Base-by-base conservation (phyloP, 2,888 invertebrate genomes). In the Drosophila kanekoi region DNA sequence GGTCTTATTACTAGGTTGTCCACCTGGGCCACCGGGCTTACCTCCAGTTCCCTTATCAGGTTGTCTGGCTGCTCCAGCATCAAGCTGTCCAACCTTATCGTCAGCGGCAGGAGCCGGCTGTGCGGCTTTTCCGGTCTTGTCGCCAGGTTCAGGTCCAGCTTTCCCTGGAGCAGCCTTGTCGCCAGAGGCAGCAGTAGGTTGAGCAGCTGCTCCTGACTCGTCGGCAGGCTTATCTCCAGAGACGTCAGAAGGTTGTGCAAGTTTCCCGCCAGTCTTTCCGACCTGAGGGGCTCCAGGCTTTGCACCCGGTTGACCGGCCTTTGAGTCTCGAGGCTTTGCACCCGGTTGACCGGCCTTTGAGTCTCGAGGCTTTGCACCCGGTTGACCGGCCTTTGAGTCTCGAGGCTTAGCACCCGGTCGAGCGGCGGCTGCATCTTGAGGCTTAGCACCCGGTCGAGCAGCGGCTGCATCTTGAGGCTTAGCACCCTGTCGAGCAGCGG, bases 121-220 rank as follows among this genome's bases (percentile, higher is more conserved):
- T 14, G 33, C 37, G 6, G 18, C 4, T 18, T 44, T 54, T 38
- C 4, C 49, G n/a, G 62, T 11, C 8, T 38, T 14, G 10, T 43
- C 49, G 23, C 43, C 40, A 20, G 48, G 33, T 38, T 23, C 8
- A 28, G 28, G 35, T 3, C 43, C 66, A 1, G 33, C 53, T n/a
- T 28, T 28, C 23, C 8, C 23, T 8, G 18, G 33, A 20, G 38
- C 33, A 4, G 61, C 13, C 9, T 38, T 14, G 10, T 14, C 28
- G 4, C 28, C 61, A 40, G 49, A 5, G 4, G 11, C 20, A 9
- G 23, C 57, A 9, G 14, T 48, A n/a, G 68, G 45, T n/a, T 43
- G 23, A 4, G 14, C 53, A 1, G 33, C 32, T 9, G 28, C n/a
- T 59, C 3, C 51, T 3, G 43, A 28, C 32, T 11, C 20, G 41